Base-by-base conservation (phyloP, 1,140 invertebrate species). In the Euwallacea fornicatus region DNA sequence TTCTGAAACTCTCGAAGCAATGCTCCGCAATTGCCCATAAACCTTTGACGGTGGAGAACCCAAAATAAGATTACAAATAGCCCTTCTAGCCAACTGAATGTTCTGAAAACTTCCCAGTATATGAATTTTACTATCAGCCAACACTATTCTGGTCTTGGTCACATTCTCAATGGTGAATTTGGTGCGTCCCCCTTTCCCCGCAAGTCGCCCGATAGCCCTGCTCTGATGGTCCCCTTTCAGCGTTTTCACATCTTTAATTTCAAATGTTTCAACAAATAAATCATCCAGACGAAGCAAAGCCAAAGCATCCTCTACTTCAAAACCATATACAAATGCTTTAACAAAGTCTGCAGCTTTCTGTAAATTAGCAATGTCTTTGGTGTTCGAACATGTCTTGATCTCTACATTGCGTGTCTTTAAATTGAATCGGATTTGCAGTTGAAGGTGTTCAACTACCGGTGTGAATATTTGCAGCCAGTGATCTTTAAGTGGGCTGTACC, bases 81-180 rank as follows among this genome's bases (percentile, higher is more conserved):
- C 94, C 80, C 95, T 88, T 80, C 96, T 89, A 0, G 98, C 98
- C 66, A 98, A 81, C 76, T 96, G 92, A 73, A 99, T 98, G 82
- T 99, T 99, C 83, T 99, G 94, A 83, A 91, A 99, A 73, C 97
- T 97, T 47, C 98, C 98, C 54, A 99, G 85, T 69, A 99, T 95
- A 82, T 99, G 97, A 74, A 99, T 93, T 87, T 98, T 98, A 71
- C 87, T 89, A 79, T 99, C 97, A 53, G 97, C 97, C 63, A 99
- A 82, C 16, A 99, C 95, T 78, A 99, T 98, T 83, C 98, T 90
- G 0, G 97, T 99, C 84, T 98, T 99, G 8, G 98, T 99, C 0
- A 94, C 95, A 84, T 99, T 99, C 85, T 99, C 98, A 79, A 99
- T 99, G 2, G 97, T 98, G 78, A 95, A 98, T 81, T 98, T 99